These are phyloP conservation scores for Etheostoma nigrum DNA, from an alignment of 2,797 vertebrate genomes.

Conservation along the genomic window DNA sequence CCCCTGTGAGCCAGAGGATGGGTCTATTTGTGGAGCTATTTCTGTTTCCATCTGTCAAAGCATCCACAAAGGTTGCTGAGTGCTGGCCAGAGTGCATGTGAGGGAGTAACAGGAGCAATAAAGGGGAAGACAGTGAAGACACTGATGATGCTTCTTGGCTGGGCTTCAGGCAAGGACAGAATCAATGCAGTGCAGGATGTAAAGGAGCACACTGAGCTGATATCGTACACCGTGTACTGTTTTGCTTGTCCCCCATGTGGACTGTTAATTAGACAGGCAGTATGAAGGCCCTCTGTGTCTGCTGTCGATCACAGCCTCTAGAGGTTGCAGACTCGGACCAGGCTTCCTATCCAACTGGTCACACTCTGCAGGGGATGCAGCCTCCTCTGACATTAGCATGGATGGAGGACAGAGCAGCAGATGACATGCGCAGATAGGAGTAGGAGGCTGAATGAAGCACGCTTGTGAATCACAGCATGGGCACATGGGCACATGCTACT, in stretches of 20 bases:
- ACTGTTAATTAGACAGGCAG: constrained; percentile 64
- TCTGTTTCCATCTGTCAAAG: constrained; percentile 75
- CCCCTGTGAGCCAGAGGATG: constrained; percentile 75
- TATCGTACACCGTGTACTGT: constrained; percentile 44
- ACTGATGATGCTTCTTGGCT: constrained; percentile 35
- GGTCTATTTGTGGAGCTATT: constrained; percentile 84
- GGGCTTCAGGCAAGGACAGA: constrained; percentile 56
- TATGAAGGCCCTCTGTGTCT: constrained; percentile 43
- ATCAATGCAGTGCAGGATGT: constrained; percentile 48
- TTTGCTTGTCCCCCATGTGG: constrained; percentile 44
- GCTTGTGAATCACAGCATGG: constrained; percentile 73
- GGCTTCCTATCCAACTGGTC: constrained; percentile 53
- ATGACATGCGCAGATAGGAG: constrained; percentile 81
- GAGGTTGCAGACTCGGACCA: constrained; percentile 54
- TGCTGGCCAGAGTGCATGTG: constrained; percentile 57
- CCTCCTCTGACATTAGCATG: constrained; percentile 71
- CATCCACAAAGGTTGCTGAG: constrained; percentile 69
- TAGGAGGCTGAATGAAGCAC: constrained; percentile 81
- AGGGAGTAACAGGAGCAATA: constrained; percentile 75
- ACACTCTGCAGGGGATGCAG: constrained; percentile 56
- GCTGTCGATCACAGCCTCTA: constrained; percentile 67
- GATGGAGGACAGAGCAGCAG: constrained; percentile 71
- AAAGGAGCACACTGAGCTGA: constrained; percentile 45
- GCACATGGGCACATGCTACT: constrained; percentile 67
- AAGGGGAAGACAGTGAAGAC: constrained; percentile 47